phyloP scores from a whole-genome alignment of 2,888 invertebrate genomes.

The Ectemnius cavifrons region DNA sequence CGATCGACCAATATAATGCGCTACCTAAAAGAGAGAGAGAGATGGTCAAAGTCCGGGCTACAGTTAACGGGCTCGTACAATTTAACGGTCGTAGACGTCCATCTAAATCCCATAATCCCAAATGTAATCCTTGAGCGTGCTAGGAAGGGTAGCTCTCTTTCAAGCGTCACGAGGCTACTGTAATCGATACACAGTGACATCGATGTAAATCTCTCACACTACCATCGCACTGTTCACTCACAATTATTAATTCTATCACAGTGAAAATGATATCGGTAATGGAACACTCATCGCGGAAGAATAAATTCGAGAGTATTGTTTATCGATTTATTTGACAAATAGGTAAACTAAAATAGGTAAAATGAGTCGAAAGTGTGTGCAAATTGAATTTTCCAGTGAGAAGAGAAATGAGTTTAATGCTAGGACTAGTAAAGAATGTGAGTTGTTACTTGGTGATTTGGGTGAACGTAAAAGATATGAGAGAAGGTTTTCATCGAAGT shows the following conservation, averaged over 20 bases:
- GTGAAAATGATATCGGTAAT: too few species aligned
- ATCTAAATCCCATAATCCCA: conserved; percentile 45
- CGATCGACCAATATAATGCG: background rate
- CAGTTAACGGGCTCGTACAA: conserved; percentile 36
- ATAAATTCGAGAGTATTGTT: too few species aligned
- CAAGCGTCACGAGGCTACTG: conserved; percentile 14
- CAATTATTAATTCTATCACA: background rate
- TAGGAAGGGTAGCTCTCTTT: conserved; percentile 22
- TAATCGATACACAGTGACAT: background rate
- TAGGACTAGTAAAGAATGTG: too few species aligned
- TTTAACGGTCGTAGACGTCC: conserved; percentile 32
- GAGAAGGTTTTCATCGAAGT: too few species aligned
- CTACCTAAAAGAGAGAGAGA: conserved; percentile 16
- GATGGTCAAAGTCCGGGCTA: conserved; percentile 16
- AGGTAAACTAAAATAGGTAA: too few species aligned
- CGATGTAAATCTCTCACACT: conserved; percentile 17
- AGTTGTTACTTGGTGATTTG: too few species aligned
- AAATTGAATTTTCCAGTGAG: too few species aligned
- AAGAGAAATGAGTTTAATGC: too few species aligned
- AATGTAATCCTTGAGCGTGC: conserved; percentile 35
- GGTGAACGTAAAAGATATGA: too few species aligned
- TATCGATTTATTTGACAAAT: too few species aligned
- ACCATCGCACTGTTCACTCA: background rate
- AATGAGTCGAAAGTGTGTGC: too few species aligned
- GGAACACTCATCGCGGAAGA: too few species aligned